Conservation (phyloP, 2,113 vertebrate species). For the Hydrolagus affinis region DNA sequence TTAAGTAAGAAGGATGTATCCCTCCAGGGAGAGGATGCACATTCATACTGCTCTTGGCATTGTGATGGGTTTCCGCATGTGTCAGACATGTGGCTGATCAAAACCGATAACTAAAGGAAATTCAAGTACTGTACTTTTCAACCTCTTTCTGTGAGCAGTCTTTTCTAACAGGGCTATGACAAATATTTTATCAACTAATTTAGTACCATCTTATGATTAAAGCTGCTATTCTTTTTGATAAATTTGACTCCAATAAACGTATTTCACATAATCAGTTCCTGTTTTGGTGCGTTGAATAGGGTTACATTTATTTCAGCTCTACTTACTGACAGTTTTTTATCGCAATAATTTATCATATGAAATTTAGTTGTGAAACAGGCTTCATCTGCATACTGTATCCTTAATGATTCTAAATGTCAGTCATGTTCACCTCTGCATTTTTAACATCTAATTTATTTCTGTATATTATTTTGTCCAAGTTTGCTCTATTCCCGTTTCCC, state of each 20-base stretch:
- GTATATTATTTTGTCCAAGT: neutral
- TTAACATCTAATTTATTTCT: neutral
- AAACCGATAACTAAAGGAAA: neutral
- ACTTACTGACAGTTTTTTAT: neutral
- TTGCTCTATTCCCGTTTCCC: constrained; percentile 2
- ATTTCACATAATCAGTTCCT: neutral
- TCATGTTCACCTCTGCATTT: neutral
- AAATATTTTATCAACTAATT: neutral
- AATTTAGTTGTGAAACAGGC: neutral
- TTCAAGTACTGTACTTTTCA: too few species aligned
- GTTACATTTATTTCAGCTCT: neutral
- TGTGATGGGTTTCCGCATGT: too few species aligned
- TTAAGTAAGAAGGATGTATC: too few species aligned
- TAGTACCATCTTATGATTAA: neutral
- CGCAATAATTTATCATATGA: neutral
- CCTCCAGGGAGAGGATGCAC: too few species aligned
- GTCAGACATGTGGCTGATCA: too few species aligned
- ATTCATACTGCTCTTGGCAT: too few species aligned
- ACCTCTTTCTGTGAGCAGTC: neutral
- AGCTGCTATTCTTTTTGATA: constrained; percentile 4
- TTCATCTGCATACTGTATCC: neutral
- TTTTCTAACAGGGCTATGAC: neutral
- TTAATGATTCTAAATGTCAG: neutral
- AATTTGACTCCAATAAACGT: neutral
- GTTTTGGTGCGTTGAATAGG: neutral